Base-by-base conservation (phyloP, 2,888 invertebrate genomes). In the Orchestes rusci region DNA sequence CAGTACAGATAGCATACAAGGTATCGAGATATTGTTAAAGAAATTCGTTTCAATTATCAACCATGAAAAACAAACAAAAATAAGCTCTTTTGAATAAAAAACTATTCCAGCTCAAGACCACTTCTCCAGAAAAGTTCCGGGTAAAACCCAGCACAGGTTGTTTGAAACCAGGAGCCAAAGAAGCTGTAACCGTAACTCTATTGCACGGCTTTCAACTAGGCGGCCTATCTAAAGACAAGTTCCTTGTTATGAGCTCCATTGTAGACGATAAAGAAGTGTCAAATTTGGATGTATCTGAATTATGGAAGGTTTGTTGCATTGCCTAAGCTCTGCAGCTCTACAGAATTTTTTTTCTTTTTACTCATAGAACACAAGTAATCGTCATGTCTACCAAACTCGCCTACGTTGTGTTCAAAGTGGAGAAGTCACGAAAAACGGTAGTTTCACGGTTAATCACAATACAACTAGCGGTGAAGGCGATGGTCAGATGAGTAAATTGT, bases 111-210 rank as follows among this genome's bases (percentile, higher is more conserved):
- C 84, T 96, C 51, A 88, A 96, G 69, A 96, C 95, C 10, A 96
- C 95, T 3, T 86, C 93, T 0, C 96, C 95, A 0, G 92, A 94
- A 59, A 94, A 93, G 67, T 96, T 92, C 70, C 74, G 91, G 19
- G 96, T 97, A 1, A 77, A 90, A 39, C 95, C 94, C 0, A 91
- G 89, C 57, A 80, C 83, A 4, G 94, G 94, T 0, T 70, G 80
- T 4, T 64, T 95, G 39, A 69, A 73, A 2, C 77, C 82, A 0
- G 80, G 81, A 5, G 76, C 75, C 2, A 72, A 73, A 0, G 75
- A 79, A 28, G 72, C 73, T 0, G 79, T 94, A 1, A 73, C 75
- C 28, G 84, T 94, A 2, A 78, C 82, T 3, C 73, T 93, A 1
- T 83, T 87, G 57, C 74, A 82, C 10, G 87, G 84, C 3, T 83